A percentile compares a stretch with the other conserved stretches of the same genome.
Conservation (phyloP, 2,888 invertebrate genomes). For the Drosophila infuscata region DNA sequence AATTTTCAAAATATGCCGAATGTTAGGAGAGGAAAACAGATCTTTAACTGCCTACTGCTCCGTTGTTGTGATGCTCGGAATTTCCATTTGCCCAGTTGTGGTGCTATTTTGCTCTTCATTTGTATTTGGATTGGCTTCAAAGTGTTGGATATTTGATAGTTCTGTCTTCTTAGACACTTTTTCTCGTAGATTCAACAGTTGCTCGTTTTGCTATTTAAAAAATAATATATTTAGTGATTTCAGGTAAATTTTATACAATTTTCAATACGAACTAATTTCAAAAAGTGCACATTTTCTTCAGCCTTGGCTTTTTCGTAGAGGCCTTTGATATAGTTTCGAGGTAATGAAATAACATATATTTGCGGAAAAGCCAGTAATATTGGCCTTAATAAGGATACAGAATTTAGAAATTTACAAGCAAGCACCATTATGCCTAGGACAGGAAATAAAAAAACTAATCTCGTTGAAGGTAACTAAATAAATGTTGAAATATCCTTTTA, state of each 20-base stretch:
- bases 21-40: not conserved
- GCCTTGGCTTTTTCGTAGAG: slow-evolving; percentile 49
- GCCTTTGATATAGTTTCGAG: slow-evolving; percentile 21
- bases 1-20: not conserved
- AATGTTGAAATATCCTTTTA: slow-evolving; percentile 1
- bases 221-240: no score
- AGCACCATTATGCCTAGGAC: slow-evolving; percentile 8
- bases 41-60: slow-evolving; percentile 13
- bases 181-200: slow-evolving; percentile 46
- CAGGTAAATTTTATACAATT: not conserved
- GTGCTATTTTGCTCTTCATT: not conserved
- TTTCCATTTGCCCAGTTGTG: slow-evolving; percentile 15
- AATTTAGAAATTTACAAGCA: slow-evolving; percentile 4
- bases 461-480: not conserved
- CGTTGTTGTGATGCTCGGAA: not conserved
- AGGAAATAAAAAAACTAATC: not conserved
- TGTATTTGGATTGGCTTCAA: not conserved
- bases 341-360: not conserved
- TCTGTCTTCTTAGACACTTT: slow-evolving; percentile 6
- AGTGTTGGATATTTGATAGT: not conserved
- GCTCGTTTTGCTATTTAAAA: slow-evolving; percentile 57
- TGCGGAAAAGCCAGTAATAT: not conserved
- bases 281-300: slow-evolving; percentile 59
- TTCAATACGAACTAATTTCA: slow-evolving; percentile 51
- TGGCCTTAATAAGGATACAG: slow-evolving; percentile 3